Evolutionary conservation across 2,888 invertebrate genomes (phyloP).

Genomic region (Spodoptera exigua): DNA sequence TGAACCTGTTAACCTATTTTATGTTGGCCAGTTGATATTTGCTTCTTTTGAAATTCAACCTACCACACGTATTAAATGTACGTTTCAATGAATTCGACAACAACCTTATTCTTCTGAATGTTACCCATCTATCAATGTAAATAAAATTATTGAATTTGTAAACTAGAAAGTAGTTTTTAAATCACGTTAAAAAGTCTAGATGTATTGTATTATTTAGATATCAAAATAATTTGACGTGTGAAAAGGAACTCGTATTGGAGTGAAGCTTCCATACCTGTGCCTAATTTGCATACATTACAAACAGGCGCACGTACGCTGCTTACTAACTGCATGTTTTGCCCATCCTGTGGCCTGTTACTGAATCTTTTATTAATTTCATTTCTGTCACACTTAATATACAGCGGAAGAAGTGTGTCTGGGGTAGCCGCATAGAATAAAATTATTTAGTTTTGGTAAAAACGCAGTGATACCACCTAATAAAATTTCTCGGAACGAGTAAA

Average conservation of each 20-base stretch:
- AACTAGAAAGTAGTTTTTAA: too few relatives aligned
- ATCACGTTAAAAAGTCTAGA: conserved; percentile 6
- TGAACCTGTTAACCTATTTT: conserved; percentile 13
- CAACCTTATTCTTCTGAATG: too few relatives aligned
- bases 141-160: too few relatives aligned
- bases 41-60: neutral
- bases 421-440: too few relatives aligned
- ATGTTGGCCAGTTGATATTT: conserved; percentile 11
- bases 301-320: conserved; percentile 61
- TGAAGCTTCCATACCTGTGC: conserved; percentile 64
- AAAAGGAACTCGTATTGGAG: conserved; percentile 54
- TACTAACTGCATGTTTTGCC: conserved; percentile 62
- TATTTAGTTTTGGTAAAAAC: too few relatives aligned
- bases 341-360: conserved; percentile 41
- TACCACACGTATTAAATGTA: too few relatives aligned
- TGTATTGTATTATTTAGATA: conserved; percentile 39
- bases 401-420: conserved; percentile 39
- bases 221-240: conserved; percentile 55
- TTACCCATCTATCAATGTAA: too few relatives aligned
- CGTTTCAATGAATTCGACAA: too few relatives aligned
- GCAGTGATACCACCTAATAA: conserved; percentile 16
- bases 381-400: conserved; percentile 39
- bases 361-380: conserved; percentile 51
- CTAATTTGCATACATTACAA: conserved; percentile 76
- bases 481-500: conserved; percentile 35